Evolutionary conservation across 1,140 invertebrate species (phyloP).

Genomic region (Dryas iulia): DNA sequence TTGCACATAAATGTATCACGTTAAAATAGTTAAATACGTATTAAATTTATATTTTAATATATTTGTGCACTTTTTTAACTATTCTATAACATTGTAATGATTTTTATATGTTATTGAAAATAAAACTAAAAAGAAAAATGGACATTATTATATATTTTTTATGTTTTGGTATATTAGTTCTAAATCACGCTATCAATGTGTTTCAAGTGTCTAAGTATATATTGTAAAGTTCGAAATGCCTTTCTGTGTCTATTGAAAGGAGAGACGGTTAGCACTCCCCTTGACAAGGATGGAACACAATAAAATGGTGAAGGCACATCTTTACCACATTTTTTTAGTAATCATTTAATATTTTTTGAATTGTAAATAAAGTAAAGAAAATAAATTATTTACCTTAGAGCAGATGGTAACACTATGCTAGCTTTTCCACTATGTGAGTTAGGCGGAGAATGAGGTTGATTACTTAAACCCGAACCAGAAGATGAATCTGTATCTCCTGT

Average conservation of each 20-base stretch:
- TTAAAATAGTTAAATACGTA: neutral
- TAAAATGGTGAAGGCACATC: slow-evolving; percentile 45
- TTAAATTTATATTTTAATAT: neutral
- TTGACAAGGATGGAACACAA: slow-evolving; percentile 47
- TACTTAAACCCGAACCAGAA: slow-evolving; percentile 49
- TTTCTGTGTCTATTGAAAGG: slow-evolving; percentile 43
- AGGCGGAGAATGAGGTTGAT: slow-evolving; percentile 49
- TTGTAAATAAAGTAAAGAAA: neutral
- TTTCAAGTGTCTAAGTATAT: slow-evolving; percentile 24
- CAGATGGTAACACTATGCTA: slow-evolving; percentile 60
- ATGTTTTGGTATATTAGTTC: neutral
- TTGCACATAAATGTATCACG: neutral
- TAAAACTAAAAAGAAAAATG: neutral
- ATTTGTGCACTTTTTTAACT: neutral
- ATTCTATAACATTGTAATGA: neutral
- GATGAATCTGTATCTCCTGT: slow-evolving; percentile 66
- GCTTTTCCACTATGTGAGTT: slow-evolving; percentile 48
- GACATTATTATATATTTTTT: neutral
- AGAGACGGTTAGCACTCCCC: slow-evolving; percentile 49
- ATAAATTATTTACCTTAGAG: slow-evolving; percentile 53
- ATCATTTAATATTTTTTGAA: too few species aligned
- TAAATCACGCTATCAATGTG: slow-evolving; percentile 35
- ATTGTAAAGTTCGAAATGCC: neutral
- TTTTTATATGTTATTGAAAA: neutral
- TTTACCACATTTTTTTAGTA: slow-evolving; percentile 42